Base-by-base conservation (phyloP, 2,888 invertebrate species). In the Drosophila subsilvestris region DNA sequence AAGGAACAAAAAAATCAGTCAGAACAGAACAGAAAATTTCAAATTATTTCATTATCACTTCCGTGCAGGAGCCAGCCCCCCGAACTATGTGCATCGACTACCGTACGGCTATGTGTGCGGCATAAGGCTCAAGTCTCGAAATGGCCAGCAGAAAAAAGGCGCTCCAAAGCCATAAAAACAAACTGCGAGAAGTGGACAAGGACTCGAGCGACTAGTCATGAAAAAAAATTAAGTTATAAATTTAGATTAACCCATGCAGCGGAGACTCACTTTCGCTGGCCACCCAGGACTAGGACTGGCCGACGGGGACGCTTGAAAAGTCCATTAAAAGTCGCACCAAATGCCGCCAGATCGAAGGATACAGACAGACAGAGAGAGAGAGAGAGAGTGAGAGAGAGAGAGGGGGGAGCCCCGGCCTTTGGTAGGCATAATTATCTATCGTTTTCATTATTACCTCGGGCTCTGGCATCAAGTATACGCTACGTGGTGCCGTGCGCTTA, bases 21-120 rank as follows among this genome's bases (percentile, higher is more conserved):
- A 14, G 14, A 51, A 63, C 14, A 14, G 14, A 51, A 63, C 37
- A 42, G 57, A 84, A 83, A 86, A 81, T 80, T 76, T 87, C 63
- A 82, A 87, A 88, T 89, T 87, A 89, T 88, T 88, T 88, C 87
- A 89, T 89, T 88, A 88, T 89, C 88, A 89, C 90, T 75, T 76
- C 60, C 80, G 70, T 75, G 74, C 84, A 88, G 80, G 54, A 51
- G 12, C 1, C 12, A 3, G 12, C 37, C 3, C 12, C 0, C 2
- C 48, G 63, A 76, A 58, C 74, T 61, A 25, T 25, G 25, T 25
- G 6, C 53, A 17, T 8, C 43, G 37, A 12, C 29, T 43, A 42
- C 57, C 58, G 50, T 14, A n/a, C 47, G 43, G 63, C 44, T 63
- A 9, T 9, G 27, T 9, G 27, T 6, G 5, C 25, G 32, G 32